A percentile compares a stretch with the other conserved stretches of the same genome.
Evolutionary conservation across 2,888 invertebrate species (phyloP).

Genomic region (Melinopterus prodromus): DNA sequence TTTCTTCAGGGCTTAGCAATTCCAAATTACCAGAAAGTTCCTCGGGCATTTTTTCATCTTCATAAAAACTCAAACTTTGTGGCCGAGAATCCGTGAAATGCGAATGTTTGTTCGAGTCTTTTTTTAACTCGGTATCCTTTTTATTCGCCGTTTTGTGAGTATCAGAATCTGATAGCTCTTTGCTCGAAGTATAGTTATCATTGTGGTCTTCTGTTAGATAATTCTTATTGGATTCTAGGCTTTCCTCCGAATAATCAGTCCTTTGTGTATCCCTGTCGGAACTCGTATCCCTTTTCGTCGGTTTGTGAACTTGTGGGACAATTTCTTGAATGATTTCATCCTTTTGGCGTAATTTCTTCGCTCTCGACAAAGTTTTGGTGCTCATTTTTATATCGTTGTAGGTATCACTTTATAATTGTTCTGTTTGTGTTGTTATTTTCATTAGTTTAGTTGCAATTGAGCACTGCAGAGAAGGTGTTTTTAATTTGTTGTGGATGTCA

Average conservation of each 20-base stretch:
- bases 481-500: no score
- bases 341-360: slow-evolving; percentile 52
- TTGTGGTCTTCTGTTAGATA: slow-evolving; percentile 51
- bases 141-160: slow-evolving; percentile 64
- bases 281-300: slow-evolving; percentile 46
- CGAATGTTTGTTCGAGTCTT: slow-evolving; percentile 57
- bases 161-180: slow-evolving; percentile 65
- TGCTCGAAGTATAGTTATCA: slow-evolving; percentile 50
- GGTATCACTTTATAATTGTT: no score
- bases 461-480: neutral
- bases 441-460: neutral
- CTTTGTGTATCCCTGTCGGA: slow-evolving; percentile 47
- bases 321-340: slow-evolving; percentile 58
- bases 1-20: slow-evolving; percentile 59
- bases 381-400: slow-evolving; percentile 41
- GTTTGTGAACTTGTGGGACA: slow-evolving; percentile 58
- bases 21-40: slow-evolving; percentile 60
- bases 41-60: slow-evolving; percentile 60
- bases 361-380: slow-evolving; percentile 50
- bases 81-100: slow-evolving; percentile 61
- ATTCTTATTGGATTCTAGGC: slow-evolving; percentile 53
- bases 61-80: slow-evolving; percentile 61
- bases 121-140: slow-evolving; percentile 59
- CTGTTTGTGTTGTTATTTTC: no score
- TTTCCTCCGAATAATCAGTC: slow-evolving; percentile 51